Conservation (phyloP, 2,888 invertebrate genomes). For the Lycophotia porphyrea region DNA sequence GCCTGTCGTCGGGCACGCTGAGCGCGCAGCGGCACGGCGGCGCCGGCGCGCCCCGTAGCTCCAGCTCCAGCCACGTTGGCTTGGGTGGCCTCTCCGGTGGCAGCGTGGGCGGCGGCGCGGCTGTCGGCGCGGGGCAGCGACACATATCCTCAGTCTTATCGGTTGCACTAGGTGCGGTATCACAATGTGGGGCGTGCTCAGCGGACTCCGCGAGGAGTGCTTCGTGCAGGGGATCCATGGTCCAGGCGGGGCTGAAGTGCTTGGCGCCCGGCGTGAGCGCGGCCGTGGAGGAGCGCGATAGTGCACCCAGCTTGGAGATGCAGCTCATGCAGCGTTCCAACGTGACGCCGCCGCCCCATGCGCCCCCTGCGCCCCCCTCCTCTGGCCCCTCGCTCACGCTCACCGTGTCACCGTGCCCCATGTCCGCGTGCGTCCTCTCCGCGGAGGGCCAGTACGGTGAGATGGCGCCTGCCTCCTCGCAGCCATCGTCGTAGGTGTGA, state of each 20-base stretch:
- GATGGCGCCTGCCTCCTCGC: conserved; percentile 86
- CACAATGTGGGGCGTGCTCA: conserved; percentile 45
- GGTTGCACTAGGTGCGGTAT: conserved; percentile 63
- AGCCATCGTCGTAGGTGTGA: conserved; percentile 79
- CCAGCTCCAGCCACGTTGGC: conserved; percentile 76
- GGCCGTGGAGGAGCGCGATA: conserved; percentile 92
- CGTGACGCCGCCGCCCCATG: conserved; percentile 82
- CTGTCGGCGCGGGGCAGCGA: conserved; percentile 68
- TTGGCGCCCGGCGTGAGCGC: conserved; percentile 88
- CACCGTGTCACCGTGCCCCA: conserved; percentile 82
- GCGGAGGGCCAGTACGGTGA: conserved; percentile 92
- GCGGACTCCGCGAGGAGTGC: conserved; percentile 46
- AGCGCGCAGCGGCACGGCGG: conserved; percentile 74
- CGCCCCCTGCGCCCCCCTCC: conserved; percentile 76
- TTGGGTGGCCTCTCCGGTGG: conserved; percentile 92
- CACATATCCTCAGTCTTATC: conserved; percentile 76
- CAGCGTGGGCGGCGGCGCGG: conserved; percentile 53
- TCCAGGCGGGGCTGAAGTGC: conserved; percentile 90
- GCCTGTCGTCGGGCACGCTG: conserved; percentile 69
- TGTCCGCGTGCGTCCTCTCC: conserved; percentile 86
- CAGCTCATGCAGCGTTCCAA: conserved; percentile 93
- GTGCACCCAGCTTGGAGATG: conserved; percentile 94
- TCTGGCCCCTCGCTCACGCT: conserved; percentile 79
- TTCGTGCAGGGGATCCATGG: conserved; percentile 86
- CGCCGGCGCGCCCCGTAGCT: conserved; percentile 78